Base-by-base conservation (phyloP, 2,113 vertebrate species). In the Abramis brama region DNA sequence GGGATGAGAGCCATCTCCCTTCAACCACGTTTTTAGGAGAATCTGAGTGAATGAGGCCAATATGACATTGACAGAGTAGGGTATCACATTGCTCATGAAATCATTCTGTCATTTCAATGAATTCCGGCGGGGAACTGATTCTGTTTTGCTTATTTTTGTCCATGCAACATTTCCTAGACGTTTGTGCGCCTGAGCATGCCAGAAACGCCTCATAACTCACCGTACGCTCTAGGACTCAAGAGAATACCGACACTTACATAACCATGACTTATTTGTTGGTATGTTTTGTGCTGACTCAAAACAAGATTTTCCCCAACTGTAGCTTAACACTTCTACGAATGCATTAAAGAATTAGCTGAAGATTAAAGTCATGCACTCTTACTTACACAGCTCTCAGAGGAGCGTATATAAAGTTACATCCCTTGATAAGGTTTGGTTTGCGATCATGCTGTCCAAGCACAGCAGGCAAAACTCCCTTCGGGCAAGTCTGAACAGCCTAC, bases 361-460 rank as follows among this genome's bases (percentile, higher is more conserved):
- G 52, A 85, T 83, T 85, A 71, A 55, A 76, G 59, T 85, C 86
- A 71, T 85, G 64, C 85, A 33, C 66, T 78, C 76, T 86, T 76
- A 43, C 45, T 84, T 86, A 50, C n/a, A 50, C n/a, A 15, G 47
- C 62, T 85, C 50, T 64, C 27, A 36, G 25, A n/a, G 71, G 77
- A 50, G 66, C 6, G 0, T 76, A 76, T 82, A 81, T 90, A 85
- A 86, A 33, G 87, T 81, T 77, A 33, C 43, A 66, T 43, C 19
- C 30, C 59, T 57, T 71, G 1, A 19, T 45, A 6, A 60, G n/a
- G n/a, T 25, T 36, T 50, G 52, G 60, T 36, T 21, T 59, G 73
- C 23, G 36, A 60, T 45, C 27, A 85, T 85, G 82, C 73, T 87
- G 43, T 88, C 71, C 57, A 86, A 76, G 70, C 83, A 86, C 8